These are phyloP conservation scores for Xestia rhomboidea DNA, from an alignment of 2,888 invertebrate genomes.

Conservation along the genomic window DNA sequence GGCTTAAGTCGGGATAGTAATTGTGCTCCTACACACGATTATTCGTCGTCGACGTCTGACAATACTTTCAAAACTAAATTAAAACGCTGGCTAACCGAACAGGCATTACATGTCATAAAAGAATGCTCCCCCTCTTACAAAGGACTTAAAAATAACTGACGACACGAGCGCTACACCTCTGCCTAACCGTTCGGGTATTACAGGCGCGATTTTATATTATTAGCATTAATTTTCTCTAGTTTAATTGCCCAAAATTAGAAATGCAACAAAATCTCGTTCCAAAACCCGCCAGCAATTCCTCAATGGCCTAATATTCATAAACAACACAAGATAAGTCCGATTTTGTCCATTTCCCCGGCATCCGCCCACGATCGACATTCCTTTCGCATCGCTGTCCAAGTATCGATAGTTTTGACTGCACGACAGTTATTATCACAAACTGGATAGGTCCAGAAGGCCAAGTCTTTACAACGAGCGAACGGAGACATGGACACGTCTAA, in stretches of 20 bases:
- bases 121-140: no score
- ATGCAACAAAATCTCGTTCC: background rate
- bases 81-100: no score
- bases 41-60: no score
- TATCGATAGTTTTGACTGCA: conserved; percentile 26
- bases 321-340: conserved; percentile 26
- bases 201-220: no score
- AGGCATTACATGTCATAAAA: no score
- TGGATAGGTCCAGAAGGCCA: background rate
- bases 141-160: no score
- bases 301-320: conserved; percentile 35
- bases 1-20: background rate
- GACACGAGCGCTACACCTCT: no score
- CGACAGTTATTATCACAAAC: conserved; percentile 3
- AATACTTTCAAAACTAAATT: no score
- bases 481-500: background rate
- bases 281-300: conserved; percentile 9
- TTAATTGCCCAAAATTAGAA: background rate
- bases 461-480: background rate
- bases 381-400: conserved; percentile 11
- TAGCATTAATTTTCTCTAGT: background rate
- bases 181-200: no score
- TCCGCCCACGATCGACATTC: conserved; percentile 43
- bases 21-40: background rate
- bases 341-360: conserved; percentile 12